Evolutionary conservation across 2,888 invertebrate genomes (phyloP).

Genomic region (Hanleya hanleyi): DNA sequence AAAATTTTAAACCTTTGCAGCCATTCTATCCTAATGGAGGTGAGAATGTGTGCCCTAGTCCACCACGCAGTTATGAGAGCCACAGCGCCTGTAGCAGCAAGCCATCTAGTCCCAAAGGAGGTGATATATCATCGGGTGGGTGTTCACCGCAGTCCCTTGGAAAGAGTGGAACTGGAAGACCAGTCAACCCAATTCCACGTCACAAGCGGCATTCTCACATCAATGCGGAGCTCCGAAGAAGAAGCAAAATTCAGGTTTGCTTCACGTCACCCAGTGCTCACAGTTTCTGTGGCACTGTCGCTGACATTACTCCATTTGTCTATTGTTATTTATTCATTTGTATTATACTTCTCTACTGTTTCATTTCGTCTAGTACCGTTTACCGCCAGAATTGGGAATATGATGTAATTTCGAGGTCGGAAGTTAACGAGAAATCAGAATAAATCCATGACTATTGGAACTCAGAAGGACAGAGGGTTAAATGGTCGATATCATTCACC

Average conservation of each 20-base stretch:
- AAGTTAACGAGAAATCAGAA: too few relatives aligned
- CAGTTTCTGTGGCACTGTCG: not conserved
- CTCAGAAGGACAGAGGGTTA: too few relatives aligned
- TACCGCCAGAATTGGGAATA: too few relatives aligned
- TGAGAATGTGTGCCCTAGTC: too few relatives aligned
- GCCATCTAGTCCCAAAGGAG: not conserved
- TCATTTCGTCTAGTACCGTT: too few relatives aligned
- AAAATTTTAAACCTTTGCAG: too few relatives aligned
- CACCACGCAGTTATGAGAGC: not conserved
- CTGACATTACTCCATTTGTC: not conserved
- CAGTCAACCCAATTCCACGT: conserved; percentile 65
- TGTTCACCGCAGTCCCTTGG: not conserved
- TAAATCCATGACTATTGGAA: too few relatives aligned
- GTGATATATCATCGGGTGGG: not conserved
- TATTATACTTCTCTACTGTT: too few relatives aligned
- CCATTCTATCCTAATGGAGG: too few relatives aligned
- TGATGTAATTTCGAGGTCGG: too few relatives aligned
- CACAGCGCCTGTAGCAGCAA: not conserved
- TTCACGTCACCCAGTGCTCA: not conserved
- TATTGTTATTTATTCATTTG: not conserved
- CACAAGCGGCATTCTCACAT: conserved; percentile 71
- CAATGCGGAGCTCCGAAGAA: conserved; percentile 67
- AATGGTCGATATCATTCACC: too few relatives aligned
- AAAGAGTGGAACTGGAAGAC: conserved; percentile 61
- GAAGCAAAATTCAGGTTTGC: conserved; percentile 70